phyloP scores from a whole-genome alignment of 2,797 vertebrate species.

The Sternotherus odoratus region DNA sequence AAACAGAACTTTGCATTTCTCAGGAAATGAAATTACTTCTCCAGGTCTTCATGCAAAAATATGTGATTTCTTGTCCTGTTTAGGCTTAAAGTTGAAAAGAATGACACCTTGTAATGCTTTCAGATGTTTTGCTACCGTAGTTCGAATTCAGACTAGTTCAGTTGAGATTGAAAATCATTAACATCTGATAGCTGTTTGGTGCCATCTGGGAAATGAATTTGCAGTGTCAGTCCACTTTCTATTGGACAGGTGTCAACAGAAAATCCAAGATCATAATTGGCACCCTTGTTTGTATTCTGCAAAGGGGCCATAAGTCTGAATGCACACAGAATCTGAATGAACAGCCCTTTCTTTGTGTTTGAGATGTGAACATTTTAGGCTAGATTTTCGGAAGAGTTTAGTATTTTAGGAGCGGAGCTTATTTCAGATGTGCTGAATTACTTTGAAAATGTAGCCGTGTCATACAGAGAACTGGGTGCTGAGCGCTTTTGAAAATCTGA shows the following conservation, averaged over 20 bases:
- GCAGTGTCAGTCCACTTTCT: conserved; percentile 1
- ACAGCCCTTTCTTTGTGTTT: background rate
- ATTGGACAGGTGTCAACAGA: background rate
- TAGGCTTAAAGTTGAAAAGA: background rate
- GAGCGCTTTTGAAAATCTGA: background rate
- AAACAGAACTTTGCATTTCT: background rate
- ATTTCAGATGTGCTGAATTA: background rate
- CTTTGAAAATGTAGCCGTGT: background rate
- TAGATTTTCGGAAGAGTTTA: background rate
- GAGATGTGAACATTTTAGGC: background rate
- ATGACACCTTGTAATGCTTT: background rate
- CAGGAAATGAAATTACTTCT: background rate
- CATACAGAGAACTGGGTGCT: background rate
- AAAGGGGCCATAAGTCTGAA: background rate
- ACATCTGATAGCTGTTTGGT: background rate
- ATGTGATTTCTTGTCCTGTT: background rate
- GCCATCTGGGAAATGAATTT: background rate
- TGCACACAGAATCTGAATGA: background rate
- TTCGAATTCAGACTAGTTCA: background rate
- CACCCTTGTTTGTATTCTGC: background rate
- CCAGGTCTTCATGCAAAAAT: background rate
- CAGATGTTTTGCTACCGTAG: background rate
- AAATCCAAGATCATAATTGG: background rate
- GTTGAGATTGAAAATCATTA: conserved; percentile 35
- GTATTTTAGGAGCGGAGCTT: background rate